A percentile compares a stretch with the other conserved stretches of the same genome.
phyloP scores from a whole-genome alignment of 2,797 vertebrate genomes.

The Gobionotothen gibberifrons region DNA sequence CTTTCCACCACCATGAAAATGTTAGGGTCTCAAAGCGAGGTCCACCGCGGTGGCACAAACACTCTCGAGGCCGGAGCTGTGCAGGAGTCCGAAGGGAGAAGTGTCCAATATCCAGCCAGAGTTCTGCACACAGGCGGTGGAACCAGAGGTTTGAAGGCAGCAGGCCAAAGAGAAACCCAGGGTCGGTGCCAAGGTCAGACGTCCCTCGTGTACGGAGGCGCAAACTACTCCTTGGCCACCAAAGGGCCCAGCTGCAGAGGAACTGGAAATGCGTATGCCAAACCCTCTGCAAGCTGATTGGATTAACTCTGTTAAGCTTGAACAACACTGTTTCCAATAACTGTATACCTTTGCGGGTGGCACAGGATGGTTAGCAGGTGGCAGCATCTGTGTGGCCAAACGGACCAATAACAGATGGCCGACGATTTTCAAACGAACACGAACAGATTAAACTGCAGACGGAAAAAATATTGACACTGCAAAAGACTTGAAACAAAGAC shows the following conservation, averaged over 20 bases:
- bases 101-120: conserved; percentile 51
- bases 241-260: conserved; percentile 71
- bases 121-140: conserved; percentile 55
- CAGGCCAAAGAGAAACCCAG: conserved; percentile 72
- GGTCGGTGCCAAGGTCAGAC: conserved; percentile 71
- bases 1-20: conserved; percentile 68
- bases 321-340: conserved; percentile 70
- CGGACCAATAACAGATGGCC: conserved; percentile 77
- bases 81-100: conserved; percentile 53
- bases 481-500: conserved; percentile 75
- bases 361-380: conserved; percentile 62
- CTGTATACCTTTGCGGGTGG: conserved; percentile 70
- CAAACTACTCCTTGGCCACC: conserved; percentile 67
- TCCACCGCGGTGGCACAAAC: conserved; percentile 61
- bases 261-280: conserved; percentile 64
- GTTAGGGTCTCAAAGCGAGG: conserved; percentile 61
- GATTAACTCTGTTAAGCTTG: conserved; percentile 76
- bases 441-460: conserved; percentile 73
- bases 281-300: conserved; percentile 82
- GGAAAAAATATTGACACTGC: conserved; percentile 58
- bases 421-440: conserved; percentile 52
- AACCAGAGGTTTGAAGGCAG: conserved; percentile 62
- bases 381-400: conserved; percentile 68
- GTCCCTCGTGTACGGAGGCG: conserved; percentile 56
- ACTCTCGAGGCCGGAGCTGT: conserved; percentile 54